A percentile compares a stretch with the other conserved stretches of the same genome.
phyloP scores from a whole-genome alignment of 2,888 invertebrate genomes.

The Drosophila emarginata region DNA sequence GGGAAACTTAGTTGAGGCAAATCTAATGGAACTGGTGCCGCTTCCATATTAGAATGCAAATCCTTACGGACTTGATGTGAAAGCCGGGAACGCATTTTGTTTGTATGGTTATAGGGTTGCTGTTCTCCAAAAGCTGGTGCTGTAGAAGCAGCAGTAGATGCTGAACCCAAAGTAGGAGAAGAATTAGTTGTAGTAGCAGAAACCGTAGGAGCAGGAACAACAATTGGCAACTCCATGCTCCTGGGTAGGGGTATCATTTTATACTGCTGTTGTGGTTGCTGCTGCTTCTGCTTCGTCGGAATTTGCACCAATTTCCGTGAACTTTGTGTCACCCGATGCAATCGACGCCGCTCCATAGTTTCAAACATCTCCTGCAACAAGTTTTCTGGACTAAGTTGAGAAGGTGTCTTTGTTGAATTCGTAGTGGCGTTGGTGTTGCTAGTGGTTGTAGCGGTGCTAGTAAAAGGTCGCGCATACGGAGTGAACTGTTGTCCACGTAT shows the following conservation, averaged over 20 bases:
- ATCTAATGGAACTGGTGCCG: constrained; percentile 82
- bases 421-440: constrained; percentile 25
- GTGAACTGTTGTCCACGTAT: constrained; percentile 42
- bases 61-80: constrained; percentile 64
- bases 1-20: constrained; percentile 83
- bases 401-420: neutral
- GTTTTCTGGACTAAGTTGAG: neutral
- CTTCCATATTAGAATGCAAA: constrained; percentile 76
- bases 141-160: neutral
- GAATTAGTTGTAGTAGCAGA: neutral
- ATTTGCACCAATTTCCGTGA: constrained; percentile 11
- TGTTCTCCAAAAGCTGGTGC: neutral
- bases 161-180: neutral
- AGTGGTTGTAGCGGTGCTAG: constrained; percentile 45
- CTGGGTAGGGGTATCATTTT: neutral
- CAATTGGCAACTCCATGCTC: neutral
- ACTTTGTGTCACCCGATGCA: constrained; percentile 84
- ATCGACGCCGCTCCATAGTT: constrained; percentile 85
- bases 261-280: constrained; percentile 1
- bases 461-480: constrained; percentile 63
- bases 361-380: constrained; percentile 70
- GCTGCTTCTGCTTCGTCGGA: neutral
- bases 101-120: constrained; percentile 39
- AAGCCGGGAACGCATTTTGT: constrained; percentile 60
- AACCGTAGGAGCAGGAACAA: neutral